Percentiles rank a stretch among this genome's conserved stretches.
phyloP scores from a whole-genome alignment of 2,113 vertebrate species.

The Sterna hirundo region DNA sequence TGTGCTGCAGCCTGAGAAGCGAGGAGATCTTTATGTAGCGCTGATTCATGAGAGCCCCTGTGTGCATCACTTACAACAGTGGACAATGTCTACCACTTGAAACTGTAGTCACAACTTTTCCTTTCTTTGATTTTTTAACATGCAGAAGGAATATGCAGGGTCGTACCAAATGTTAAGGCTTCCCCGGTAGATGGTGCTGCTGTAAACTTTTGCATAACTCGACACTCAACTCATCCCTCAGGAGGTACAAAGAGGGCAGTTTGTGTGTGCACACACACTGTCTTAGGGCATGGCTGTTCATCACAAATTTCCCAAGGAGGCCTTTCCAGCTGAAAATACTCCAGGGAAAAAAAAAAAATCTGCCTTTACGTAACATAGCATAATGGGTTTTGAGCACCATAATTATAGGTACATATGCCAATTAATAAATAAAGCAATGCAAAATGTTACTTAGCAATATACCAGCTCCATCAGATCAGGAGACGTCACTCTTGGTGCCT shows the following conservation, averaged over 20 bases:
- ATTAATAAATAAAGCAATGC: background rate
- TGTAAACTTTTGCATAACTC: background rate
- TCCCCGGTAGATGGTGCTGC: slow-evolving; percentile 64
- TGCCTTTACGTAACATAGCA: background rate
- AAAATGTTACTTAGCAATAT: background rate
- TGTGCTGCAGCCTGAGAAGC: background rate
- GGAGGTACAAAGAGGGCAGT: background rate
- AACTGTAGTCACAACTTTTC: background rate
- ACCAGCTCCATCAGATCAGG: background rate
- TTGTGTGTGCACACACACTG: rapidly evolving
- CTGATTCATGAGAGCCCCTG: background rate
- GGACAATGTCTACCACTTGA: rapidly evolving
- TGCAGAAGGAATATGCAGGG: background rate
- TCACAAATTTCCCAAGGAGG: background rate
- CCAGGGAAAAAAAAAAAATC: background rate
- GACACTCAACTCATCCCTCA: rapidly evolving
- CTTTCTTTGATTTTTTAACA: rapidly evolving
- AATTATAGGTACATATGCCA: background rate
- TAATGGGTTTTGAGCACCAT: background rate
- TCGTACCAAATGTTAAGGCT: background rate
- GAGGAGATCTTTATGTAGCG: background rate
- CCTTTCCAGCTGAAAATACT: background rate
- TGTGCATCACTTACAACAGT: background rate
- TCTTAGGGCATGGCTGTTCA: background rate
- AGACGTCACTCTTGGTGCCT: background rate